Evolutionary conservation across 2,797 vertebrate species (phyloP).

Genomic region (Pangasius macronema): DNA sequence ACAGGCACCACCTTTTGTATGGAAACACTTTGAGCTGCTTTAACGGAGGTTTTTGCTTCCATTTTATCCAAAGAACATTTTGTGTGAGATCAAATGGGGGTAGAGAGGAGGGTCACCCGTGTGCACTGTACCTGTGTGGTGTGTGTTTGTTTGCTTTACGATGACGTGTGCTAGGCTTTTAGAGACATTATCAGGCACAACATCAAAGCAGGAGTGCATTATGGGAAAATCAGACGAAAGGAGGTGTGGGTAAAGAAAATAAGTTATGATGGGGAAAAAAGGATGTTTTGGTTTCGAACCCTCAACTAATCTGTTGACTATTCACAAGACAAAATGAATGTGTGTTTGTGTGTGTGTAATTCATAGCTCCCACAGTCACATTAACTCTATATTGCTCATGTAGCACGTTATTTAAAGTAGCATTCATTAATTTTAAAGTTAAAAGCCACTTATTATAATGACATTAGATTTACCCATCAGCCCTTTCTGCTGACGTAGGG

Average conservation of each 20-base stretch:
- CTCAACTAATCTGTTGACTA: conserved; percentile 12
- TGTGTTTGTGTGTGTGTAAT: conserved; percentile 16
- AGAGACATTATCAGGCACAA: conserved; percentile 30
- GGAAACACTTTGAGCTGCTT: conserved; percentile 17
- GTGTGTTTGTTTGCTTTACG: conserved; percentile 21
- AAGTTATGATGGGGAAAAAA: background rate
- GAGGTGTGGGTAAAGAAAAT: conserved; percentile 1
- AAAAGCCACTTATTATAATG: background rate
- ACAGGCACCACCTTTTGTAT: background rate
- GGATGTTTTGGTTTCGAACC: conserved; percentile 9
- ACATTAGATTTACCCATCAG: conserved; percentile 21
- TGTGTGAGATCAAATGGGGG: background rate
- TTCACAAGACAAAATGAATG: conserved; percentile 6
- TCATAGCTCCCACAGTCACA: conserved; percentile 8
- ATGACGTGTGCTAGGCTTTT: conserved; percentile 18
- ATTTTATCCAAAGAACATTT: conserved; percentile 6
- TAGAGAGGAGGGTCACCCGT: background rate
- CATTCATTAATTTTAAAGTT: background rate
- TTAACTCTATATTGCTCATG: conserved; percentile 14
- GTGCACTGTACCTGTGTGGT: background rate
- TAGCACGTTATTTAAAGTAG: conserved; percentile 21
- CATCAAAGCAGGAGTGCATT: conserved; percentile 37
- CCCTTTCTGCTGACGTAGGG: conserved; percentile 8
- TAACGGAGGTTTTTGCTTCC: background rate
- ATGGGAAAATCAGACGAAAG: background rate